Evolutionary conservation across 2,797 vertebrate genomes (phyloP), one percentile per base, ranked within the genome.

Genomic region (Enteromius thamalakanensis): DNA sequence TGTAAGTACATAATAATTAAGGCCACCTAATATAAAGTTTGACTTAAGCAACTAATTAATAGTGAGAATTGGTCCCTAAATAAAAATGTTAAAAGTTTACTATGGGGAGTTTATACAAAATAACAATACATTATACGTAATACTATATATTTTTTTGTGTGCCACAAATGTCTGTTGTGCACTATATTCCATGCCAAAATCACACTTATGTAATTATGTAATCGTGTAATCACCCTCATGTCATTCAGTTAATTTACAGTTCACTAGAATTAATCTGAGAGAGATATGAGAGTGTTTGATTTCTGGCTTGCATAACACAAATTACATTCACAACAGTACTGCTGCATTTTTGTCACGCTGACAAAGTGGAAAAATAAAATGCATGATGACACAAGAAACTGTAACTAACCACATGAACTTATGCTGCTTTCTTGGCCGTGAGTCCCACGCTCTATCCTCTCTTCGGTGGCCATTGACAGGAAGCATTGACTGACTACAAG

Each of bases 391-490:
- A 34, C 71, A 14, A 34, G 10, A 34, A 71, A 6, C 62, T 17
- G 8, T 17, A 29, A 62, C 9, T 42, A 64, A 45, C 40, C 8
- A 1, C 40, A 77, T n/a, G 2, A 64, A 21, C 19, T 49, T 49
- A n/a, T 10, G 3, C 6, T 67, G 62, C 12, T 58, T 79, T 42
- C n/a, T 55, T 55, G 79, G 17, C 37, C 10, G 47, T 47, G 11
- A 80, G 37, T 47, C 51, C 8, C 47, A 68, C 49, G 14, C 47
- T 68, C 21, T 32, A 17, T 79, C 49, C n/a, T 32, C 76, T 69
- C 29, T 68, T 79, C 40, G 62, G 45, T 79, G 34, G 15, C 19
- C 78, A 42, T 7, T 26, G 14, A 80, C 47, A 26, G 49, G 49
- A 79, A 69, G 49, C 12, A 26, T 68, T 68, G 47, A 40, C 26